Evolutionary conservation across 2,113 vertebrate genomes (phyloP).

Genomic region (Python bivittatus): DNA sequence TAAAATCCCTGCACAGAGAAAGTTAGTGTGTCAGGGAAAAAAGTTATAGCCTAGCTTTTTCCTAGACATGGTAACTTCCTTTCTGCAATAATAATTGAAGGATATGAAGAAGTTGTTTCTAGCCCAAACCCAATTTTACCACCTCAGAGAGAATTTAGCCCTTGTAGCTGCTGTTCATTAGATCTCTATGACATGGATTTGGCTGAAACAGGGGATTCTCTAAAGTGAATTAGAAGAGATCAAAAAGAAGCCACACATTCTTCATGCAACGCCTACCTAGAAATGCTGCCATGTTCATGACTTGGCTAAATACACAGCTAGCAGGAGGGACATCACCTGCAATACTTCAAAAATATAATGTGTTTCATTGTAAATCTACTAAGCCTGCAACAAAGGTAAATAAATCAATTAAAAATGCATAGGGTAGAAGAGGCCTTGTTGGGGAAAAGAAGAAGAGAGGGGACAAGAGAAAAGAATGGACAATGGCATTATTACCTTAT

Average conservation of each 20-base stretch:
- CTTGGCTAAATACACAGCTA: conserved; percentile 91
- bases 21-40: background rate
- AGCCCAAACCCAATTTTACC: background rate
- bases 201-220: conserved; percentile 31
- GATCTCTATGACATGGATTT: background rate
- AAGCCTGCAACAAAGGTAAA: conserved; percentile 19
- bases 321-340: conserved; percentile 87
- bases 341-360: conserved; percentile 75
- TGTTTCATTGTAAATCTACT: conserved; percentile 37
- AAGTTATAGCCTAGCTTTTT: background rate
- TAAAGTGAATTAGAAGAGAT: background rate
- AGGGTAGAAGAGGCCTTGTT: background rate
- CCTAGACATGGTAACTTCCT: background rate
- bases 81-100: background rate
- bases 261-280: conserved; percentile 76
- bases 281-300: conserved; percentile 92
- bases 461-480: background rate
- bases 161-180: background rate
- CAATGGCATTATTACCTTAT: conserved; percentile 80
- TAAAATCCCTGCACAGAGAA: background rate
- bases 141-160: background rate
- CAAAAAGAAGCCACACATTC: conserved; percentile 32
- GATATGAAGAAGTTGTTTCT: background rate
- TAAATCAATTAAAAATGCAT: conserved; percentile 5
- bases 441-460: background rate